phyloP scores from a whole-genome alignment of 2,797 vertebrate species.

The Siniperca undulata region DNA sequence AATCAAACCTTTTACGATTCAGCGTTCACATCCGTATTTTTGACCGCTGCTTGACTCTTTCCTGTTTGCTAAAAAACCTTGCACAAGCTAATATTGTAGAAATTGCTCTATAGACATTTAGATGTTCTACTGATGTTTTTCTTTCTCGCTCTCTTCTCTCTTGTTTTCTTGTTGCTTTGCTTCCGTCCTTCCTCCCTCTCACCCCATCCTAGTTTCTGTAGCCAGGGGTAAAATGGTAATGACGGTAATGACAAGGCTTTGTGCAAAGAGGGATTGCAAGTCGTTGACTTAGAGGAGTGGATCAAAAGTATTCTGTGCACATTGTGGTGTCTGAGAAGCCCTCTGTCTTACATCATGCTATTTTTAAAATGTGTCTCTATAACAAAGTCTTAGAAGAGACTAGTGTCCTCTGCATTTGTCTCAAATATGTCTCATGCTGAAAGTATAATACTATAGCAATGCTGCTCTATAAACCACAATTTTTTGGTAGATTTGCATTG shows the following conservation, averaged over 20 bases:
- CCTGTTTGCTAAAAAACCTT: background rate
- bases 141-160: background rate
- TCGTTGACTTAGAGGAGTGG: constrained; percentile 51
- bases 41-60: background rate
- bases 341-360: constrained; percentile 61
- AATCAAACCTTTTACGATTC: background rate
- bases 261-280: constrained; percentile 48
- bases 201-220: constrained; percentile 22
- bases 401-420: constrained; percentile 18
- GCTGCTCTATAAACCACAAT: background rate
- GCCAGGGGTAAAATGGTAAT: constrained; percentile 67
- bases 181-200: background rate
- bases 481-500: background rate
- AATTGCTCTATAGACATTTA: background rate
- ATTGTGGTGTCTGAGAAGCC: constrained; percentile 49
- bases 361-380: constrained; percentile 41
- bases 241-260: constrained; percentile 57
- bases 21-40: background rate
- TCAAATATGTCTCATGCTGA: constrained; percentile 4
- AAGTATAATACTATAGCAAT: background rate
- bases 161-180: constrained; percentile 24
- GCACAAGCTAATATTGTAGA: background rate
- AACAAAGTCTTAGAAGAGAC: constrained; percentile 28
- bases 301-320: constrained; percentile 53
- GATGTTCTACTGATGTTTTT: constrained; percentile 2